A percentile compares a stretch with the other conserved stretches of the same genome.
Conservation (phyloP, 2,888 invertebrate genomes). For the Petrophora chlorosata region DNA sequence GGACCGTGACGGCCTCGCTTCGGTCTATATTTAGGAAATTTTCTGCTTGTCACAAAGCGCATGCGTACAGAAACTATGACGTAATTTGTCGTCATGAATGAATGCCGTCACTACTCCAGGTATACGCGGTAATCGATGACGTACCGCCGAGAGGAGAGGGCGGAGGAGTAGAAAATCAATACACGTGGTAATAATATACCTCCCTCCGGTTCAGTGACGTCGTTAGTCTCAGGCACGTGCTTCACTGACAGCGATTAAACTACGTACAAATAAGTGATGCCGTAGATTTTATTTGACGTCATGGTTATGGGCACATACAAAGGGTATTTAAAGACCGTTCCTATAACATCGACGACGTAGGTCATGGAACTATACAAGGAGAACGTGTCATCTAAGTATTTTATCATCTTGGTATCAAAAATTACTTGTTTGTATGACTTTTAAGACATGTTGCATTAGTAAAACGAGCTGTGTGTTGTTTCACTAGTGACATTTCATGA, state of each 20-base stretch:
- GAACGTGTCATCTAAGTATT: no score
- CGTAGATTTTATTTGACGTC: constrained; percentile 12
- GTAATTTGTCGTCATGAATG: constrained; percentile 59
- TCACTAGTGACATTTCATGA: no score
- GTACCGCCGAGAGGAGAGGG: constrained; percentile 48
- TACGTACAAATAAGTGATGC: constrained; percentile 7
- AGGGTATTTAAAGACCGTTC: constrained; percentile 9
- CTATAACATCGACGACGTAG: not conserved
- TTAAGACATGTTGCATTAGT: no score
- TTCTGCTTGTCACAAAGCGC: constrained; percentile 43
- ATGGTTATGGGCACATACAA: constrained; percentile 5
- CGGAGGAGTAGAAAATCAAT: constrained; percentile 57
- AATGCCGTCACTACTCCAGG: constrained; percentile 57
- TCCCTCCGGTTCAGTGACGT: constrained; percentile 66
- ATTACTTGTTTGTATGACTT: no score
- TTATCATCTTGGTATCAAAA: no score
- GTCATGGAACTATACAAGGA: no score
- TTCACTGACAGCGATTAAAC: constrained; percentile 18
- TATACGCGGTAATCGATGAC: constrained; percentile 62
- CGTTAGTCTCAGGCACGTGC: constrained; percentile 55
- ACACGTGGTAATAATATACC: constrained; percentile 53
- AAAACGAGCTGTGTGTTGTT: no score
- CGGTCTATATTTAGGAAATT: constrained; percentile 34
- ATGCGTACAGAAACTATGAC: constrained; percentile 63
- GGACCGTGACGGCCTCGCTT: constrained; percentile 27